Evolutionary conservation across 1,140 invertebrate species (phyloP).

Genomic region (Drosophila lacertosa): DNA sequence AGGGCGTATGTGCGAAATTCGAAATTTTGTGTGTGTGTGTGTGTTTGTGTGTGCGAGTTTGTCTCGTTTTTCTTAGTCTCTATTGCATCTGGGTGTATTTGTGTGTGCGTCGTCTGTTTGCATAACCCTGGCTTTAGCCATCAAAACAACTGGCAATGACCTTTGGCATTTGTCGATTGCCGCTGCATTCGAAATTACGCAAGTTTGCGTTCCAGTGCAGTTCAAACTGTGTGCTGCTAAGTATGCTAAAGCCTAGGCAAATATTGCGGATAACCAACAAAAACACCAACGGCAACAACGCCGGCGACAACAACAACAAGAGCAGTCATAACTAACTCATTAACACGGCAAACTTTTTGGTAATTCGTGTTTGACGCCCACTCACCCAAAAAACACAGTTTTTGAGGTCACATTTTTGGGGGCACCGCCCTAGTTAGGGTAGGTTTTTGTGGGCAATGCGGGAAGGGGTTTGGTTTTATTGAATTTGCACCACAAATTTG

Average conservation of each 20-base stretch:
- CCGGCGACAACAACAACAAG: slow-evolving; percentile 22
- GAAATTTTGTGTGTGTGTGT: too few species aligned
- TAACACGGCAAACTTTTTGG: slow-evolving; percentile 63
- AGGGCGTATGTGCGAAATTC: too few species aligned
- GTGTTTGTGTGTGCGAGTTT: neutral
- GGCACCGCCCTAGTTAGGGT: slow-evolving; percentile 57
- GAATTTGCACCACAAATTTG: slow-evolving; percentile 63
- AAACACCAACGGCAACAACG: slow-evolving; percentile 20
- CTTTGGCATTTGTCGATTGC: slow-evolving; percentile 62
- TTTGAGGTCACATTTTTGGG: slow-evolving; percentile 72
- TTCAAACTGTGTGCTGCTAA: slow-evolving; percentile 3
- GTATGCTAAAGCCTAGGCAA: slow-evolving; percentile 15
- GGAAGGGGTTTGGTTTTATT: slow-evolving; percentile 21
- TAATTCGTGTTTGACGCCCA: neutral
- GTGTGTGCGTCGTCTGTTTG: slow-evolving; percentile 36
- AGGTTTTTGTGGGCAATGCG: neutral
- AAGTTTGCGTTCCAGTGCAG: slow-evolving; percentile 12
- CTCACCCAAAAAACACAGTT: slow-evolving; percentile 7
- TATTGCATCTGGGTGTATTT: neutral
- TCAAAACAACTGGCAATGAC: slow-evolving; percentile 63
- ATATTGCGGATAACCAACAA: slow-evolving; percentile 29
- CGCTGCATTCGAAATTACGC: slow-evolving; percentile 26
- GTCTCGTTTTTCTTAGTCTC: neutral
- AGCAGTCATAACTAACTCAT: slow-evolving; percentile 70
- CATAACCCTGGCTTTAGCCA: slow-evolving; percentile 60